These are phyloP conservation scores for Drosophila incognita DNA, from an alignment of 2,888 invertebrate genomes.

Conservation along the genomic window DNA sequence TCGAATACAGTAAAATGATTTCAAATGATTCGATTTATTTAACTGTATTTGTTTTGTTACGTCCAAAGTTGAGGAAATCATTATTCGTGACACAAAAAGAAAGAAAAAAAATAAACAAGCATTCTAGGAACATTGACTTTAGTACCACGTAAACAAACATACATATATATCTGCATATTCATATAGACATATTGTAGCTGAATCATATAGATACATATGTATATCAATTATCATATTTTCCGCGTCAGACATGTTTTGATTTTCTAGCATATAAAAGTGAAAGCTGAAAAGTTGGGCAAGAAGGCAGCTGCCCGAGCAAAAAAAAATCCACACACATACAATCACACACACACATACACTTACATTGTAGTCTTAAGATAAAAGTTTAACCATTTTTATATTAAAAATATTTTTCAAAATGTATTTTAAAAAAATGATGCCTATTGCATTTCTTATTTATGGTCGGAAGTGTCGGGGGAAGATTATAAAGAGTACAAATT, in stretches of 20 bases:
- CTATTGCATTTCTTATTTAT: constrained; percentile 2
- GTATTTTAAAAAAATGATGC: constrained; percentile 57
- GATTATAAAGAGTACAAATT: background rate
- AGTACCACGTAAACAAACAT: constrained; percentile 19
- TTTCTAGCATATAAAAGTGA: constrained; percentile 45
- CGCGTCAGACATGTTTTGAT: constrained; percentile 49
- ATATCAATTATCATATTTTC: constrained; percentile 49
- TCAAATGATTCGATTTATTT: constrained; percentile 11
- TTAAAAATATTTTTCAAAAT: constrained; percentile 76
- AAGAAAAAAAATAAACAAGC: constrained; percentile 2
- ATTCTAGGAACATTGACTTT: constrained; percentile 42
- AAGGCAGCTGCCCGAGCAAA: constrained; percentile 19
- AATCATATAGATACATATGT: constrained; percentile 46
- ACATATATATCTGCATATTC: constrained; percentile 41
- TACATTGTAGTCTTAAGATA: constrained; percentile 53
- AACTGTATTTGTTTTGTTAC: constrained; percentile 8
- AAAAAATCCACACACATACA: constrained; percentile 24
- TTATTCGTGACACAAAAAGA: constrained; percentile 30
- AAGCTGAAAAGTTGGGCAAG: constrained; percentile 27
- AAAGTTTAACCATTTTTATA: constrained; percentile 72
- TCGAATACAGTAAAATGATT: constrained; percentile 4
- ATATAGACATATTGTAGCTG: constrained; percentile 65
- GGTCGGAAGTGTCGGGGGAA: background rate
- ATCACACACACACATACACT: constrained; percentile 31
- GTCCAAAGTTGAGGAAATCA: constrained; percentile 18